phyloP scores from a whole-genome alignment of 2,113 vertebrate genomes.

The Tyrannus savana region DNA sequence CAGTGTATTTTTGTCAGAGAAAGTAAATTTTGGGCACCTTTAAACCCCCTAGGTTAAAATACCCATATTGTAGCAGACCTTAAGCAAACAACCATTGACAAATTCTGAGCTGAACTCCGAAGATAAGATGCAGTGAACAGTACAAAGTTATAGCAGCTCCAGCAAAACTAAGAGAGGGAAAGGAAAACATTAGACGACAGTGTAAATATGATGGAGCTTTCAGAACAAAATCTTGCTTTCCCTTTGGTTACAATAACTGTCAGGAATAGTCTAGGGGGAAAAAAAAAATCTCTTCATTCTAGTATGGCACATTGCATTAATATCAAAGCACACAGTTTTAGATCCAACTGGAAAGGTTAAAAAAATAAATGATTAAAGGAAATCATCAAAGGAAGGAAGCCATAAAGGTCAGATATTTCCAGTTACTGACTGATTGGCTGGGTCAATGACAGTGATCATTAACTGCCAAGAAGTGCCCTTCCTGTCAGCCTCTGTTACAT shows the following conservation, averaged over 20 bases:
- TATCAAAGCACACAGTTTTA: not conserved
- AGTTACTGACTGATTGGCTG: slow-evolving; percentile 36
- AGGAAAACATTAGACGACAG: not conserved
- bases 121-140: not conserved
- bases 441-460: slow-evolving; percentile 52
- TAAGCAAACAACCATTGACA: not conserved
- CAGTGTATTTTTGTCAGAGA: not conserved
- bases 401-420: slow-evolving; percentile 62
- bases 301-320: not conserved
- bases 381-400: slow-evolving; percentile 26
- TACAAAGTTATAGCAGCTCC: not conserved
- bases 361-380: slow-evolving; percentile 20
- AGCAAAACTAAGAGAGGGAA: not conserved
- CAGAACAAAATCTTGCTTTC: not conserved
- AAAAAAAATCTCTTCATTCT: not conserved
- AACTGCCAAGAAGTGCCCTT: slow-evolving; percentile 47
- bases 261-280: not conserved
- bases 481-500: slow-evolving; percentile 31
- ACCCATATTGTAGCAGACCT: not conserved
- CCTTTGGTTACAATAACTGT: not conserved
- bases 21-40: not conserved
- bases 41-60: not conserved
- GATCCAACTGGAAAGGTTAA: slow-evolving; percentile 39
- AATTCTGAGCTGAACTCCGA: not conserved
- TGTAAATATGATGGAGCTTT: not conserved